Evolutionary conservation across 2,113 vertebrate species (phyloP).

Genomic region (Pollachius pollachius): DNA sequence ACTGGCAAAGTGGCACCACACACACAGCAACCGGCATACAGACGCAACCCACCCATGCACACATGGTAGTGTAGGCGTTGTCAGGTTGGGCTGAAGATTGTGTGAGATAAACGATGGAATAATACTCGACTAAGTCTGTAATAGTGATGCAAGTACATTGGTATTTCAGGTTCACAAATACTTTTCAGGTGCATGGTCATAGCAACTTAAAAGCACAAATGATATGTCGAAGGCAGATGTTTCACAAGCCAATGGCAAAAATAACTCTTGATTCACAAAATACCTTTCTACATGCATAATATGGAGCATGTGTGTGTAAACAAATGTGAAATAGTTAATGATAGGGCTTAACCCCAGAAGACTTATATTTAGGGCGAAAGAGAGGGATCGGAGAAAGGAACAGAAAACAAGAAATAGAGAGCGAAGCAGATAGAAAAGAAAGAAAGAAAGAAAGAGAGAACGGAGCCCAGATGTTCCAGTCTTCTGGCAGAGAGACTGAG

Average conservation of each 20-base stretch:
- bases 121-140: neutral
- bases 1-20: neutral
- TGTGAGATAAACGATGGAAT: neutral
- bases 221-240: too few relatives aligned
- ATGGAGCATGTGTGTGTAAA: slow-evolving; percentile 16
- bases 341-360: slow-evolving; percentile 30
- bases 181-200: too few relatives aligned
- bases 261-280: too few relatives aligned
- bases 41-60: neutral
- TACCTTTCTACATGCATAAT: too few relatives aligned
- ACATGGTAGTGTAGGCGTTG: neutral
- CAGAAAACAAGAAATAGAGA: slow-evolving; percentile 13
- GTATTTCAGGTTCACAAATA: too few relatives aligned
- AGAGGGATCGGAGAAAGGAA: slow-evolving; percentile 7
- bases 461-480: slow-evolving; percentile 22
- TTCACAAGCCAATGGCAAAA: too few relatives aligned
- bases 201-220: too few relatives aligned
- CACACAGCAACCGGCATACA: neutral
- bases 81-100: neutral
- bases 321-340: slow-evolving; percentile 41
- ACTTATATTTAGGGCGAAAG: slow-evolving; percentile 35
- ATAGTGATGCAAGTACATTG: too few relatives aligned
- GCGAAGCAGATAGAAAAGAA: neutral
- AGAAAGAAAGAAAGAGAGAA: neutral
- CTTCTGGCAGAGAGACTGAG: slow-evolving; percentile 8